These are phyloP conservation scores for Limenitis camilla DNA, from an alignment of 2,888 invertebrate species.

Conservation along the genomic window DNA sequence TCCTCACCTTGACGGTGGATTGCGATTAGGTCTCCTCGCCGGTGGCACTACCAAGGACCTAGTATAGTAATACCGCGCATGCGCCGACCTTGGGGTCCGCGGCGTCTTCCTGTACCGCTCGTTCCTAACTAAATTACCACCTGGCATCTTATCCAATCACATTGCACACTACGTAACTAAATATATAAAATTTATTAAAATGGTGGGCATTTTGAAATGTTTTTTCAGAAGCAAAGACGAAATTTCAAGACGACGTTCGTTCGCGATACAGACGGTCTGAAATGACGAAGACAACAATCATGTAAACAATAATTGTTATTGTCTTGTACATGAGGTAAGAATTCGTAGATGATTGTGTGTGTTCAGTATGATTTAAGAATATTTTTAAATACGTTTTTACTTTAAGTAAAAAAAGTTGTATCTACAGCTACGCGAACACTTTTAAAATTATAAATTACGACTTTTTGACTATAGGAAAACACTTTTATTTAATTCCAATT, in stretches of 20 bases:
- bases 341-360: conserved; percentile 4
- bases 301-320: conserved; percentile 64
- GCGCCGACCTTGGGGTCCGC: conserved; percentile 42
- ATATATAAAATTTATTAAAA: neutral
- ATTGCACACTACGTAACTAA: conserved; percentile 6
- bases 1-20: conserved; percentile 41
- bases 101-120: conserved; percentile 53
- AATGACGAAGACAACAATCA: conserved; percentile 57
- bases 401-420: too few relatives aligned
- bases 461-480: too few relatives aligned
- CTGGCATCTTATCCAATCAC: conserved; percentile 53
- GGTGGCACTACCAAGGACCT: conserved; percentile 44
- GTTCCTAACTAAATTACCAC: conserved; percentile 44
- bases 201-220: conserved; percentile 25
- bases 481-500: too few relatives aligned
- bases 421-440: too few relatives aligned
- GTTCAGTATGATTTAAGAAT: neutral
- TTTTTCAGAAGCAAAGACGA: conserved; percentile 19
- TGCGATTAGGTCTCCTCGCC: conserved; percentile 26
- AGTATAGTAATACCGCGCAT: conserved; percentile 55
- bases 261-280: conserved; percentile 35
- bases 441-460: too few relatives aligned
- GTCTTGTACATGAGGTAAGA: conserved; percentile 40
- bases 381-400: too few relatives aligned
- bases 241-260: conserved; percentile 36